phyloP scores from a whole-genome alignment of 2,113 vertebrate genomes.

The Bagarius yarrelli region DNA sequence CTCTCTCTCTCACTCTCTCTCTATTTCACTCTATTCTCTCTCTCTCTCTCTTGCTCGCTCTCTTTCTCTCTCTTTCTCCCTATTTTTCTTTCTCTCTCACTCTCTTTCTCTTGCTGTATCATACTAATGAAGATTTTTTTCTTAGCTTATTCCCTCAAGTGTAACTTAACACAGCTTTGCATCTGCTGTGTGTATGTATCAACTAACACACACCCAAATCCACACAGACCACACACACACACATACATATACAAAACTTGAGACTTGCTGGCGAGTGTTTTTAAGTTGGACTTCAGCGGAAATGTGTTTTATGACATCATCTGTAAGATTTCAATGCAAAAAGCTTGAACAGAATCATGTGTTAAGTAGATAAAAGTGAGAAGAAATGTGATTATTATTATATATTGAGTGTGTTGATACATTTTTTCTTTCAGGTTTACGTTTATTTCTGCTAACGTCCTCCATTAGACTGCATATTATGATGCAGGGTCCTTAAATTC shows the following conservation, averaged over 20 bases:
- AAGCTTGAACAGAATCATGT: too few species aligned
- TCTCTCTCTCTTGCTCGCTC: background rate
- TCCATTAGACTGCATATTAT: background rate
- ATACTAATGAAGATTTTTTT: constrained; percentile 4
- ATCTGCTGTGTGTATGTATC: constrained; percentile 43
- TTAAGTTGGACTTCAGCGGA: background rate
- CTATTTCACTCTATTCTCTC: background rate
- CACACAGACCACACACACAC: constrained; percentile 9
- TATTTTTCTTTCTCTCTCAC: background rate
- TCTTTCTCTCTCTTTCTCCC: too few species aligned
- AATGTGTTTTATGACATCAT: constrained; percentile 1
- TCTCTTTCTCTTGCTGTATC: background rate
- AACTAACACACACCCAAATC: constrained; percentile 17
- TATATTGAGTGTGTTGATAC: background rate
- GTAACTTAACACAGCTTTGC: constrained; percentile 36
- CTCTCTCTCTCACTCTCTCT: constrained; percentile 26
- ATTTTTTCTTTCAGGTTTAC: background rate
- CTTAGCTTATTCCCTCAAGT: constrained; percentile 3
- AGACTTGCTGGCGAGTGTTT: background rate
- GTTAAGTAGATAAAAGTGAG: background rate
- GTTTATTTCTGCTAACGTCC: background rate
- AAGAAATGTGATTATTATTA: background rate
- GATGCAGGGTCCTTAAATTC: background rate
- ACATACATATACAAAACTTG: background rate
- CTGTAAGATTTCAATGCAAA: constrained; percentile 4